Percentiles rank a stretch among this genome's conserved stretches.
Conservation (phyloP, 2,888 invertebrate genomes). For the Netelia inedita region DNA sequence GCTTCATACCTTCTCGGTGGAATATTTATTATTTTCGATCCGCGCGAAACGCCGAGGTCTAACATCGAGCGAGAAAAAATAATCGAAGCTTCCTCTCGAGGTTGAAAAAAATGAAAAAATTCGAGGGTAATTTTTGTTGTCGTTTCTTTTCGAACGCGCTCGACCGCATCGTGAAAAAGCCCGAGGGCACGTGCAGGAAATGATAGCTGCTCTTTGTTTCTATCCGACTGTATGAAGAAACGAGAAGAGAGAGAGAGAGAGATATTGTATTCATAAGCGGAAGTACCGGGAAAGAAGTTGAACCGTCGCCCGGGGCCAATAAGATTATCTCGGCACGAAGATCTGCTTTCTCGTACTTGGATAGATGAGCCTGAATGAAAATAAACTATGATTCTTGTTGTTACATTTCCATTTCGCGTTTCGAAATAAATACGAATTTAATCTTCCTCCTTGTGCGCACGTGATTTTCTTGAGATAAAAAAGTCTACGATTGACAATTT, state of each 20-base stretch:
- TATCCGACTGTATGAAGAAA: conserved; percentile 59
- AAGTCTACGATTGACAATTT: no score
- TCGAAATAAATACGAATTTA: conserved; percentile 30
- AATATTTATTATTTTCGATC: conserved; percentile 58
- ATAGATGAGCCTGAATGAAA: not conserved
- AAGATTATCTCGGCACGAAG: conserved; percentile 66
- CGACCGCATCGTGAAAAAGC: conserved; percentile 1
- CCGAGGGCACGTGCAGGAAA: not conserved
- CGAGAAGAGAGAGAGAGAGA: not conserved
- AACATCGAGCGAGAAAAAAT: conserved; percentile 39
- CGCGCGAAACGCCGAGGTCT: not conserved
- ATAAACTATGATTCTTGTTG: conserved; percentile 8
- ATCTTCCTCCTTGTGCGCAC: not conserved
- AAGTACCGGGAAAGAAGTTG: conserved; percentile 75
- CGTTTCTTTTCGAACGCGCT: not conserved
- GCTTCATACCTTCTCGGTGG: conserved; percentile 7
- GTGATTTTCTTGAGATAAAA: no score
- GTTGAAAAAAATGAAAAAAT: conserved; percentile 14
- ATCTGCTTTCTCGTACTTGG: conserved; percentile 64
- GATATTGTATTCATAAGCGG: conserved; percentile 71
- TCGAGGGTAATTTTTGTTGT: conserved; percentile 12
- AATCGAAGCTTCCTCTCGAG: conserved; percentile 34
- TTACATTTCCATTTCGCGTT: not conserved
- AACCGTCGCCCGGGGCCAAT: conserved; percentile 73
- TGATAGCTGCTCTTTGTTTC: conserved; percentile 7